These are phyloP conservation scores for Microctonus hyperodae DNA, from an alignment of 2,888 invertebrate genomes.

Conservation along the genomic window DNA sequence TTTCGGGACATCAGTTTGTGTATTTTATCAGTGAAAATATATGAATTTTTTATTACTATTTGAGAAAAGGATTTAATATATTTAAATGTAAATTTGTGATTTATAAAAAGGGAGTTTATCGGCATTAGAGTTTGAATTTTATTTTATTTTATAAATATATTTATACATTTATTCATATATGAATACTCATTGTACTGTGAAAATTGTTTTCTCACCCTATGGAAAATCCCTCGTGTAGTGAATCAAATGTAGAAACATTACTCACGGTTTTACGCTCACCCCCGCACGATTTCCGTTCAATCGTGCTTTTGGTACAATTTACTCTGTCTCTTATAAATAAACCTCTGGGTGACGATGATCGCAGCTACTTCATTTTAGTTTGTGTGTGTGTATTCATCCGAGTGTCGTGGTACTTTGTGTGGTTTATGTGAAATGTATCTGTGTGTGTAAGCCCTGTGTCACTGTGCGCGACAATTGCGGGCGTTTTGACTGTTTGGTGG, in stretches of 20 bases:
- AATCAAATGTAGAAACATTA: conserved; percentile 57
- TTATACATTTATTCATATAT: background rate
- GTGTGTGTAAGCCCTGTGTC: conserved; percentile 13
- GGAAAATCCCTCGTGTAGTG: conserved; percentile 25
- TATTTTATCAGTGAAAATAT: no score
- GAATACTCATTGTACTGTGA: conserved; percentile 38
- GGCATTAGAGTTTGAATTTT: background rate
- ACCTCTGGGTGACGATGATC: conserved; percentile 5
- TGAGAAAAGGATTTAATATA: background rate
- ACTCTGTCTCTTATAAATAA: conserved; percentile 11
- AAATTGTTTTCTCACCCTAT: conserved; percentile 33
- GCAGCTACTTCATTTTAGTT: conserved; percentile 7
- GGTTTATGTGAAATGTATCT: background rate
- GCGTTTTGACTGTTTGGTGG: conserved; percentile 5
- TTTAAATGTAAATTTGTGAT: background rate
- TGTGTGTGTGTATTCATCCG: conserved; percentile 4
- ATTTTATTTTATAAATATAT: background rate
- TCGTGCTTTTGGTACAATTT: background rate
- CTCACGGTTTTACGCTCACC: conserved; percentile 56
- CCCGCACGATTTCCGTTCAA: conserved; percentile 34
- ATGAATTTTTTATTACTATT: no score
- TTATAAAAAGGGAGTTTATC: background rate
- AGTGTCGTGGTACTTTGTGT: background rate
- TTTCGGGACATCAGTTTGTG: no score
- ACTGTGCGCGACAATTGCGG: conserved; percentile 28